phyloP scores from a whole-genome alignment of 2,797 vertebrate genomes.

The Scolopax rusticola region DNA sequence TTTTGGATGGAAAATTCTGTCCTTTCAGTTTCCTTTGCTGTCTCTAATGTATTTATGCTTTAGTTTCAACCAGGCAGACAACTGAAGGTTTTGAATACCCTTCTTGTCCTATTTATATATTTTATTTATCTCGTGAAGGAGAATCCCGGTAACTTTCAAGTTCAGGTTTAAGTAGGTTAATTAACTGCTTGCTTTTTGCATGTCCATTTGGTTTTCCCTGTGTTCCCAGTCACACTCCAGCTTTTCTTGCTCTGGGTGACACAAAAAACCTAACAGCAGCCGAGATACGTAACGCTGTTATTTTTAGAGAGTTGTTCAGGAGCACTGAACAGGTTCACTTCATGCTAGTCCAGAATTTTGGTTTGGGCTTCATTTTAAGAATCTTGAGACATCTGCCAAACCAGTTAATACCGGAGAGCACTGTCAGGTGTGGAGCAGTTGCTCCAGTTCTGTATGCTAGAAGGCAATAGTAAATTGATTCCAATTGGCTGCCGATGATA shows the following conservation, averaged over 20 bases:
- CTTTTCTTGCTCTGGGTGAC: background rate
- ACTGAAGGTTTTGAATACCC: background rate
- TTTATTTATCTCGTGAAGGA: background rate
- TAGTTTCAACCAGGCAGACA: background rate
- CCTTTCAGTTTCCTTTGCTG: background rate
- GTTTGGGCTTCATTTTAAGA: background rate
- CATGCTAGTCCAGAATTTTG: background rate
- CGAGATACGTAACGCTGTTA: background rate
- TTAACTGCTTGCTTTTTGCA: background rate
- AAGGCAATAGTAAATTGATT: background rate
- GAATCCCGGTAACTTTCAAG: background rate
- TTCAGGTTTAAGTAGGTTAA: background rate
- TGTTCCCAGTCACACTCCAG: rapidly evolving
- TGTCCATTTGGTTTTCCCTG: background rate
- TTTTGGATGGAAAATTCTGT: background rate
- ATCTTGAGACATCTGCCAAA: background rate
- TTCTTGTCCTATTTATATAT: background rate
- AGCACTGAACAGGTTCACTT: background rate
- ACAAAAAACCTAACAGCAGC: background rate
- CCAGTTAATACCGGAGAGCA: background rate
- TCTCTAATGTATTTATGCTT: background rate
- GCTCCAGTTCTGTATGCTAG: background rate
- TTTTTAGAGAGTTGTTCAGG: background rate
- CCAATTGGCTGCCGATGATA: background rate
- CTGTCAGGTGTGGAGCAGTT: background rate